Evolutionary conservation across 53 echinoderm and acorn worm species (phyloP).

Genomic region (Paracentrotus lividus): DNA sequence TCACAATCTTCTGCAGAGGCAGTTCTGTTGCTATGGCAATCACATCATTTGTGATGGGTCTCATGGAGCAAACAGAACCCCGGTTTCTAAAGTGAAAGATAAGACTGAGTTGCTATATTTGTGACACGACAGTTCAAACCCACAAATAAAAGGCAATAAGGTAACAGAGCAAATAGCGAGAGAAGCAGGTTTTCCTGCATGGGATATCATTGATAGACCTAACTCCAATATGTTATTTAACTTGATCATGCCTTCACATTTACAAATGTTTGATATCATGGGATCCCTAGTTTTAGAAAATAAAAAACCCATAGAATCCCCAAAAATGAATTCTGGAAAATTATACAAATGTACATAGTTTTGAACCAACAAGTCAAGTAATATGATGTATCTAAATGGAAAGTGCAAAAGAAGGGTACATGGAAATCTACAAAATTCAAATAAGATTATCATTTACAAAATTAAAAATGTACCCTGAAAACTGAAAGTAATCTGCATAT

Average conservation of each 20-base stretch:
- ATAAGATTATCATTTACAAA: background rate
- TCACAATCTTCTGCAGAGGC: slow-evolving; percentile 61
- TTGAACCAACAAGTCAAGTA: background rate
- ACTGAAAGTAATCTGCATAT: background rate
- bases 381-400: background rate
- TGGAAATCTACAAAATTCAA: background rate
- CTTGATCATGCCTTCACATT: too few relatives aligned
- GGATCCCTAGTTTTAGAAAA: too few relatives aligned
- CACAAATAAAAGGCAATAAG: too few relatives aligned
- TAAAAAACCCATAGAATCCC: too few relatives aligned
- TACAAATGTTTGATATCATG: too few relatives aligned
- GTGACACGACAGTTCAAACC: too few relatives aligned
- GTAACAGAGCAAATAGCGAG: too few relatives aligned
- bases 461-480: background rate
- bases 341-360: too few relatives aligned
- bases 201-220: too few relatives aligned
- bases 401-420: background rate
- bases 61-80: slow-evolving; percentile 46
- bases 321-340: too few relatives aligned
- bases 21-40: slow-evolving; percentile 63
- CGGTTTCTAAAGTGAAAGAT: background rate
- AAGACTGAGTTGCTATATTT: background rate
- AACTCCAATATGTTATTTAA: too few relatives aligned
- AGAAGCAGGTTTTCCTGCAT: too few relatives aligned
- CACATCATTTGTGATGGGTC: background rate